Evolutionary conservation across 1,140 invertebrate genomes (phyloP), one percentile per base, ranked within the genome.

Genomic region (Conopomorpha cramerella): DNA sequence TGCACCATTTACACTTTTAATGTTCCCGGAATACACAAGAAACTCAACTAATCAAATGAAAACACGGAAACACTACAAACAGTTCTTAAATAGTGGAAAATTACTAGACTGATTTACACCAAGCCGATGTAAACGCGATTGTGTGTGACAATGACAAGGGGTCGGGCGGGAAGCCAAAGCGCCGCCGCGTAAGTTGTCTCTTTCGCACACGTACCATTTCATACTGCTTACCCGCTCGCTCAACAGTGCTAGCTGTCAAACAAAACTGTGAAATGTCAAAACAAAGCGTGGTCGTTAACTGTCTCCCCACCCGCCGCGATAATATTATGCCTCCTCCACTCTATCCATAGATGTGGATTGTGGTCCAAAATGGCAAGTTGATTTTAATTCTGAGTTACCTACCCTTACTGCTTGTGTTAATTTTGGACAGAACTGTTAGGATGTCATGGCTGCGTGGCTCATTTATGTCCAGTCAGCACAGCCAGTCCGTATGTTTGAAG

Each of bases 131-230:
- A 51, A 63, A 51, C 61, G 54, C 61, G 54, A 71, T 61, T 70
- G 66, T n/a, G n/a, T n/a, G n/a, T n/a, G 54, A 23, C 19, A 10
- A 10, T 4, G 54, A 55, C 36, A 49, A 44, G 56, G 58, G 55
- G 54, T 59, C 61, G 51, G 66, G 67, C 64, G 70, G 66, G 70
- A 74, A 72, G 52, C 55, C 55, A 68, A 46, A 54, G 66, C 70
- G 70, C 70, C 67, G 70, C 55, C 70, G 66, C 70, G 55, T 52
- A 36, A 34, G 29, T 49, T 19, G 66, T 60, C 46, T 45, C 45
- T 29, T 70, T n/a, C 52, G 36, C 25, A 29, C 53, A 17, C 31
- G 16, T 6, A 0, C 12, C 16, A 38, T 34, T 32, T 34, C 18
- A 26, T 53, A 51, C 51, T 34, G 19, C 8, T 39, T 4, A 55